Evolutionary conservation across 2,113 vertebrate genomes (phyloP).

Genomic region (Elaphurus davidianus): DNA sequence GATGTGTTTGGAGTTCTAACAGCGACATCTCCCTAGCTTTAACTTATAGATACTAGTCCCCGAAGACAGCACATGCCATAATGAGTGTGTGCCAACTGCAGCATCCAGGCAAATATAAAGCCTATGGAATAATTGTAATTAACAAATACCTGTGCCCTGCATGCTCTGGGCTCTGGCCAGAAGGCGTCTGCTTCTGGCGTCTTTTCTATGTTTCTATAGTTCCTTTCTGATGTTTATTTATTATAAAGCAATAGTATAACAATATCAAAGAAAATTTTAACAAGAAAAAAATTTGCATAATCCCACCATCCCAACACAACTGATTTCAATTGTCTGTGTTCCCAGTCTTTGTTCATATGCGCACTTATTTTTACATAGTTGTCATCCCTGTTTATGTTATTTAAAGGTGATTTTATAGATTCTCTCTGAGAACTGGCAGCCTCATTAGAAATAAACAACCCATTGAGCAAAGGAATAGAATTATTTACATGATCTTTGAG

Average conservation of each 20-base stretch:
- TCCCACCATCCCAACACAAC: slow-evolving; percentile 51
- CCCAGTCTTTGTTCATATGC: slow-evolving; percentile 56
- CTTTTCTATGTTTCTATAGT: slow-evolving; percentile 62
- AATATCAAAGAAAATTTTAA: slow-evolving; percentile 40
- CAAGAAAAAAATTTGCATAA: slow-evolving; percentile 28
- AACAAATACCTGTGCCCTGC: slow-evolving; percentile 45
- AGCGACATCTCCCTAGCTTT: slow-evolving; percentile 17
- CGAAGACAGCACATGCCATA: slow-evolving; percentile 20
- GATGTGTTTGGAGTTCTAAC: background rate
- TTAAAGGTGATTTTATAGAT: slow-evolving; percentile 53
- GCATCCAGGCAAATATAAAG: slow-evolving; percentile 63
- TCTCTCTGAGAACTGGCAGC: slow-evolving; percentile 51
- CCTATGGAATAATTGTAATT: slow-evolving; percentile 60
- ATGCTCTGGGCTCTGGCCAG: slow-evolving; percentile 45
- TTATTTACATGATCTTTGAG: slow-evolving; percentile 57
- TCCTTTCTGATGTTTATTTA: slow-evolving; percentile 56
- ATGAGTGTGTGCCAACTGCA: slow-evolving; percentile 44
- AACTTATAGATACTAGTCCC: slow-evolving; percentile 19
- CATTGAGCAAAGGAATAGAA: slow-evolving; percentile 51
- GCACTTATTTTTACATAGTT: slow-evolving; percentile 48
- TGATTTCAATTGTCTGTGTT: slow-evolving; percentile 57
- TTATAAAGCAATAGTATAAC: slow-evolving; percentile 56
- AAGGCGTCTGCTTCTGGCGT: slow-evolving; percentile 51
- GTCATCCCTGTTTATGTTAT: slow-evolving; percentile 36
- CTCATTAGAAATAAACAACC: slow-evolving; percentile 64